These are phyloP conservation scores for Camelus dromedarius DNA, from an alignment of 2,113 vertebrate species.

Conservation along the genomic window DNA sequence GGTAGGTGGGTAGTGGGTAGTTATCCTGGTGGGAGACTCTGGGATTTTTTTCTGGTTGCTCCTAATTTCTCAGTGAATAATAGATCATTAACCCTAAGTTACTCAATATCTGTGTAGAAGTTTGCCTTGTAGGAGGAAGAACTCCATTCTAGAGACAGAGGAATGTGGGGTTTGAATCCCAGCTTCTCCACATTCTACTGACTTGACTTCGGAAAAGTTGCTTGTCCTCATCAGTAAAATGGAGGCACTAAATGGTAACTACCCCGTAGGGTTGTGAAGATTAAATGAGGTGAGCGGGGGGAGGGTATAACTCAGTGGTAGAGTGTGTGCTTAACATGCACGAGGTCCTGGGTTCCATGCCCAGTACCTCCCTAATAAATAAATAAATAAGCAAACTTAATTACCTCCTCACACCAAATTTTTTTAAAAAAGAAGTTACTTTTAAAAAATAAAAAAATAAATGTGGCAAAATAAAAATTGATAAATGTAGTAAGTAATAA, in stretches of 20 bases:
- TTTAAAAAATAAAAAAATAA: too few species aligned
- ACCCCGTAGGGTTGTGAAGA: neutral
- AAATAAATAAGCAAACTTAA: too few species aligned
- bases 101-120: neutral
- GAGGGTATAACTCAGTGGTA: too few species aligned
- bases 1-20: neutral
- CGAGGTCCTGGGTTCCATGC: too few species aligned
- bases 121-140: slow-evolving; percentile 11
- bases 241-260: neutral
- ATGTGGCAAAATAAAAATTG: too few species aligned
- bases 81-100: neutral
- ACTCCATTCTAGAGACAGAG: neutral
- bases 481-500: neutral
- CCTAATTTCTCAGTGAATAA: neutral
- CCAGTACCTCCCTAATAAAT: too few species aligned
- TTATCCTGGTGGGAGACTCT: neutral
- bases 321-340: too few species aligned
- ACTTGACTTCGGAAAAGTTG: neutral
- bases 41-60: neutral
- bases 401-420: too few species aligned
- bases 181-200: neutral
- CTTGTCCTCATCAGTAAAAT: neutral
- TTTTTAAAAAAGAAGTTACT: too few species aligned
- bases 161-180: neutral
- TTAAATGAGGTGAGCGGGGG: neutral